Evolutionary conservation across 2,888 invertebrate species (phyloP).

Genomic region (Noctua comes): DNA sequence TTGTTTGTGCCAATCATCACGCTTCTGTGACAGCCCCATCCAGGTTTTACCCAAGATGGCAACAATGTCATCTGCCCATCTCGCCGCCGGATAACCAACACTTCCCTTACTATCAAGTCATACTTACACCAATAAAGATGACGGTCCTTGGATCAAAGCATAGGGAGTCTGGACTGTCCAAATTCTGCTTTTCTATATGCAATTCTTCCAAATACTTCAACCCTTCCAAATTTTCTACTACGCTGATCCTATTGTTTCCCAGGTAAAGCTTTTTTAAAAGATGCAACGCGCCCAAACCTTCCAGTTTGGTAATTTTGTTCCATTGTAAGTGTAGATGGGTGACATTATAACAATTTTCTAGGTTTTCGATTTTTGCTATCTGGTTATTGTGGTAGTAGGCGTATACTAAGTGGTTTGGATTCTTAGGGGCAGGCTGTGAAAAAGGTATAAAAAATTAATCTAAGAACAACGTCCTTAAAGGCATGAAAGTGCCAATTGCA

Average conservation of each 20-base stretch:
- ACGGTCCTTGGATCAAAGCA: conserved; percentile 93
- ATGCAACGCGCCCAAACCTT: conserved; percentile 91
- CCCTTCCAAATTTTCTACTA: conserved; percentile 92
- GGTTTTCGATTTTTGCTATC: conserved; percentile 93
- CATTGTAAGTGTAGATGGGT: conserved; percentile 94
- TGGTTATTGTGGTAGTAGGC: conserved; percentile 95
- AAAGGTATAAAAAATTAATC: conserved; percentile 68
- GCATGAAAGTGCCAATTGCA: not conserved
- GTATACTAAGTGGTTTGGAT: conserved; percentile 88
- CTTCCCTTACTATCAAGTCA: not conserved
- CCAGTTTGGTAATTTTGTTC: conserved; percentile 93
- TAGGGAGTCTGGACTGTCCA: conserved; percentile 89
- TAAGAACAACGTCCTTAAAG: not conserved
- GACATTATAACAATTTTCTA: conserved; percentile 91
- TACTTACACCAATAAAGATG: conserved; percentile 89
- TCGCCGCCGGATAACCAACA: not conserved
- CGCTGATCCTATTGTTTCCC: conserved; percentile 92
- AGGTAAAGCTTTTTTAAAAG: conserved; percentile 95
- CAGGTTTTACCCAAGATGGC: not conserved
- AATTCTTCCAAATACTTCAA: conserved; percentile 91
- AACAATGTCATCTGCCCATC: not conserved
- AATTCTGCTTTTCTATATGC: conserved; percentile 92
- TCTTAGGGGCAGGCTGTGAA: conserved; percentile 83
- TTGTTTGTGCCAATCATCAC: not conserved
- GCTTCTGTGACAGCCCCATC: not conserved